Conservation (phyloP, 1,140 invertebrate species). For the Lasaia peninsularis region DNA sequence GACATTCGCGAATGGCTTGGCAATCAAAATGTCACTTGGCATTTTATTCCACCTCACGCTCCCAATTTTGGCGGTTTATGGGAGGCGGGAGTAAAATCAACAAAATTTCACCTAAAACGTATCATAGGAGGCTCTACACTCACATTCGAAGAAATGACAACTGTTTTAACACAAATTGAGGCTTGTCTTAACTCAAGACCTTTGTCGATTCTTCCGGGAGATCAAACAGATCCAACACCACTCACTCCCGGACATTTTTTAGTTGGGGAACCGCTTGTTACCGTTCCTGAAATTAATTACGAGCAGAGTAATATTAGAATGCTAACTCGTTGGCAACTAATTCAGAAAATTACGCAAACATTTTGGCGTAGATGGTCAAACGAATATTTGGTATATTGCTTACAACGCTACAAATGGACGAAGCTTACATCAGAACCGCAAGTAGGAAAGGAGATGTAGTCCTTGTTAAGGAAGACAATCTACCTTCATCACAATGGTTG, state of each 20-base stretch:
- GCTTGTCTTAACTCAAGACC: constrained; percentile 20
- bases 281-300: neutral
- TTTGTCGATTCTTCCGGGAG: neutral
- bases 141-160: constrained; percentile 17
- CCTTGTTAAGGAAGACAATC: neutral
- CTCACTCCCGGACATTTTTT: constrained; percentile 22
- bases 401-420: neutral
- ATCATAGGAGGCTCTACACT: constrained; percentile 8
- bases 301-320: neutral
- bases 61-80: constrained; percentile 22
- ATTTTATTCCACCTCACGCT: constrained; percentile 12
- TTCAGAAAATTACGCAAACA: neutral
- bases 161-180: constrained; percentile 14
- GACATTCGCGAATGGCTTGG: constrained; percentile 6
- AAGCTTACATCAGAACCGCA: neutral
- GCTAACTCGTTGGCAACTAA: neutral
- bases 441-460: neutral
- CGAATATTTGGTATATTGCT: neutral
- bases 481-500: neutral
- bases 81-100: constrained; percentile 14
- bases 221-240: neutral
- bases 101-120: constrained; percentile 8
- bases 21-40: neutral
- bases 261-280: constrained; percentile 18
- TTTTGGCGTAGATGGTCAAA: neutral